Conservation (phyloP, 2,797 vertebrate species). For the Aldrovandia affinis region DNA sequence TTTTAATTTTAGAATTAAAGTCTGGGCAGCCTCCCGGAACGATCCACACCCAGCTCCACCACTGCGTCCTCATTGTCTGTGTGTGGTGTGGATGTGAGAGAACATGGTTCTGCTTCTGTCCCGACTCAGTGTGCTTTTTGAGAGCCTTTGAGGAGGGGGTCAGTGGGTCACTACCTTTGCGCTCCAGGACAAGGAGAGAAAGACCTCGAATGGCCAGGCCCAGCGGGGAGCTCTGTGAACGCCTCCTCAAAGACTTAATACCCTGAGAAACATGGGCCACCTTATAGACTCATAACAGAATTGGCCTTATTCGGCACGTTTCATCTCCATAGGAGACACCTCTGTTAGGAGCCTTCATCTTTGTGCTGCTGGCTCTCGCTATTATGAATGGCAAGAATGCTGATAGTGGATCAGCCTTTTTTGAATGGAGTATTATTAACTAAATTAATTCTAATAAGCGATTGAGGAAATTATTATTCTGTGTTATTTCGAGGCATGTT, state of each 20-base stretch:
- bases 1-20: background rate
- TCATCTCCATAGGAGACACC: slow-evolving; percentile 74
- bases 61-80: slow-evolving; percentile 50
- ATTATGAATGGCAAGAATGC: slow-evolving; percentile 62
- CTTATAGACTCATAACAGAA: slow-evolving; percentile 72
- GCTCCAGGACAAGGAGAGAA: slow-evolving; percentile 62
- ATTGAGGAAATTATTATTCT: slow-evolving; percentile 20
- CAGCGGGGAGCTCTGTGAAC: slow-evolving; percentile 60
- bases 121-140: slow-evolving; percentile 43
- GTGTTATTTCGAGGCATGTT: background rate
- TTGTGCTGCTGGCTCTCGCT: slow-evolving; percentile 76
- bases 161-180: slow-evolving; percentile 57
- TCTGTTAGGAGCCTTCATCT: slow-evolving; percentile 79
- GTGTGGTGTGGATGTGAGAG: slow-evolving; percentile 29
- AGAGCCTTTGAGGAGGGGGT: slow-evolving; percentile 50
- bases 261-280: slow-evolving; percentile 71
- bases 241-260: slow-evolving; percentile 67
- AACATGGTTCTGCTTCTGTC: slow-evolving; percentile 45
- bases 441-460: slow-evolving; percentile 10
- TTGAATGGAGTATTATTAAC: slow-evolving; percentile 3
- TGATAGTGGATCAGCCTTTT: background rate
- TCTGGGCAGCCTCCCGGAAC: background rate
- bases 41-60: slow-evolving; percentile 33
- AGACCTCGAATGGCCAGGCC: slow-evolving; percentile 58
- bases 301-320: slow-evolving; percentile 72